A percentile compares a stretch with the other conserved stretches of the same genome.
Conservation (phyloP, 2,113 vertebrate genomes). For the Aegithalos caudatus region DNA sequence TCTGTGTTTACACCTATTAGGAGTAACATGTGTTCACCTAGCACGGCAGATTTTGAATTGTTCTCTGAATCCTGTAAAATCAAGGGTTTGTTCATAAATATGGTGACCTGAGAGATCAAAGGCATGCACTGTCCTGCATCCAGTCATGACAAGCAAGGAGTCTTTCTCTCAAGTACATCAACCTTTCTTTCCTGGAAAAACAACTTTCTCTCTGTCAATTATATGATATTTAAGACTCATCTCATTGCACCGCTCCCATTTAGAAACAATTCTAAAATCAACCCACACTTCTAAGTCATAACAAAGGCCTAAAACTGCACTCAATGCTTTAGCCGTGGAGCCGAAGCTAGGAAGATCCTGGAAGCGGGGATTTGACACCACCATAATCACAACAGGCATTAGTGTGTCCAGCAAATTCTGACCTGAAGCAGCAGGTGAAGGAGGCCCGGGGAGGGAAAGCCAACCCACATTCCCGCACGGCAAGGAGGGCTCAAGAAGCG, state of each 20-base stretch:
- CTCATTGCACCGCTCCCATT: not conserved
- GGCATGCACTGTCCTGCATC: not conserved
- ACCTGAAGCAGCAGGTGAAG: slow-evolving; percentile 14
- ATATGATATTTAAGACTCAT: not conserved
- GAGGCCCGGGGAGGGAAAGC: not conserved
- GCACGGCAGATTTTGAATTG: not conserved
- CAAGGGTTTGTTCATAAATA: not conserved
- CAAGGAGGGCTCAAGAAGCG: not conserved
- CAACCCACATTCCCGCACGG: not conserved
- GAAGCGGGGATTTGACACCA: not conserved
- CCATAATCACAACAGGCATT: not conserved
- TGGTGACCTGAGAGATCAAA: not conserved
- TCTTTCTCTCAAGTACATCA: not conserved
- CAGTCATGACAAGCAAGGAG: not conserved
- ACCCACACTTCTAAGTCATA: not conserved
- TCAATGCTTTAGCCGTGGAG: not conserved
- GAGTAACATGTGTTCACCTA: rapidly evolving
- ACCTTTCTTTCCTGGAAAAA: not conserved
- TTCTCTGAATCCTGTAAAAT: not conserved
- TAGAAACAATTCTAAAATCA: not conserved
- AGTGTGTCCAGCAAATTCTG: not conserved
- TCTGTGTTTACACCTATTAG: not conserved
- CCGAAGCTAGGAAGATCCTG: not conserved
- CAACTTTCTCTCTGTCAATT: not conserved
- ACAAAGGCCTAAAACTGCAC: not conserved